Conservation (phyloP, 1,140 invertebrate genomes). For the Drosophila willistoni region DNA sequence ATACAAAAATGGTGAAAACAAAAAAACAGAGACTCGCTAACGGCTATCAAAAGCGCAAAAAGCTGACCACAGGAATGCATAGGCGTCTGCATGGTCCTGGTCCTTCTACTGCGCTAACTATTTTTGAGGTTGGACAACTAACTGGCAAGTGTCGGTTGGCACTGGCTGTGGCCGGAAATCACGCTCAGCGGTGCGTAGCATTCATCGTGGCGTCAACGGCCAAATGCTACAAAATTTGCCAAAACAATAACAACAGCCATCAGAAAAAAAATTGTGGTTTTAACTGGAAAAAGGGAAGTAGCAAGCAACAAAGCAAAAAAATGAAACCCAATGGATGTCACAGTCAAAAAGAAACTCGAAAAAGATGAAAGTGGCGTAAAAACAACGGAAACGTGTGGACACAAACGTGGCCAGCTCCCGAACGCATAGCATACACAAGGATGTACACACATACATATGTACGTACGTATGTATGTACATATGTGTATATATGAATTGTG, state of each 20-base stretch:
- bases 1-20: slow-evolving; percentile 31
- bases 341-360: slow-evolving; percentile 26
- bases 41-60: background rate
- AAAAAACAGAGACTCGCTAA: background rate
- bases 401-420: slow-evolving; percentile 16
- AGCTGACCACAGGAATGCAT: slow-evolving; percentile 8
- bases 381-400: slow-evolving; percentile 30
- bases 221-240: slow-evolving; percentile 55
- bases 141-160: slow-evolving; percentile 36
- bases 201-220: slow-evolving; percentile 10
- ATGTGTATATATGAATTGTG: slow-evolving; percentile 15
- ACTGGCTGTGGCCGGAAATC: slow-evolving; percentile 66
- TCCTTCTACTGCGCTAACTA: background rate
- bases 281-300: background rate
- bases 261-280: background rate
- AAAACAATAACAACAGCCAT: slow-evolving; percentile 37
- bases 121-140: slow-evolving; percentile 12
- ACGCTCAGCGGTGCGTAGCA: slow-evolving; percentile 56
- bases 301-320: slow-evolving; percentile 15
- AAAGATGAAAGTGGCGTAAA: slow-evolving; percentile 44
- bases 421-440: background rate
- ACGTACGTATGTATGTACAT: background rate
- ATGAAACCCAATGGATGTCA: background rate
- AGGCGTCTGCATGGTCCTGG: background rate
- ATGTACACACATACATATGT: background rate